These are phyloP conservation scores for Crotalus viridis DNA, from an alignment of 2,113 vertebrate species.

Conservation along the genomic window DNA sequence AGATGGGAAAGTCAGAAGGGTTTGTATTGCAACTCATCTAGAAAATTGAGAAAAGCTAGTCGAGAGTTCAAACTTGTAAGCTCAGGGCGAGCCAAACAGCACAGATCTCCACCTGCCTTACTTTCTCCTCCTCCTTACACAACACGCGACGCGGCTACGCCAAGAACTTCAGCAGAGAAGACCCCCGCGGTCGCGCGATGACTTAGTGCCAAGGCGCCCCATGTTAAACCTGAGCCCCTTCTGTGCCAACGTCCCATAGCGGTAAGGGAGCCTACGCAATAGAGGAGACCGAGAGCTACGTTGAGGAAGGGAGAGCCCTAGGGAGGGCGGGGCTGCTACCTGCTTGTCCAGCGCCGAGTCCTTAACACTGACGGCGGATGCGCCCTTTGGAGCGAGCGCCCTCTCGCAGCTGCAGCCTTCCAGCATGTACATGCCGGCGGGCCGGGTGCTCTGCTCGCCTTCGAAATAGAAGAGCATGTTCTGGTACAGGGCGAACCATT, in stretches of 20 bases:
- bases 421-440: constrained; percentile 94
- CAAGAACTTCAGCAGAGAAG: not conserved
- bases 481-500: constrained; percentile 95
- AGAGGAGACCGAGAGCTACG: not conserved
- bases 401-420: constrained; percentile 95
- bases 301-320: too few relatives aligned
- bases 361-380: constrained; percentile 76
- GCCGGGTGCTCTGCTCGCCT: constrained; percentile 89
- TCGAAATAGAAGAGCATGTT: constrained; percentile 98
- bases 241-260: not conserved
- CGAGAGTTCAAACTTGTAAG: not conserved
- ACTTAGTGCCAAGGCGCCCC: not conserved
- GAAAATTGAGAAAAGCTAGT: not conserved
- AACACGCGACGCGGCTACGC: not conserved
- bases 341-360: constrained; percentile 89
- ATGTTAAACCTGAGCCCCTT: not conserved
- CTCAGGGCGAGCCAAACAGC: not conserved
- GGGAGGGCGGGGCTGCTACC: constrained; percentile 70
- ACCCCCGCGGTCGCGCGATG: not conserved
- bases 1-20: not conserved
- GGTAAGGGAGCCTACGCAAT: not conserved
- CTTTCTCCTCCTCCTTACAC: not conserved
- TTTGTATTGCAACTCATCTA: not conserved
- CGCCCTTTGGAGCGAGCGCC: constrained; percentile 82
- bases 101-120: not conserved